These are phyloP conservation scores for Junonia oenone DNA, from an alignment of 2,888 invertebrate species.

Conservation along the genomic window DNA sequence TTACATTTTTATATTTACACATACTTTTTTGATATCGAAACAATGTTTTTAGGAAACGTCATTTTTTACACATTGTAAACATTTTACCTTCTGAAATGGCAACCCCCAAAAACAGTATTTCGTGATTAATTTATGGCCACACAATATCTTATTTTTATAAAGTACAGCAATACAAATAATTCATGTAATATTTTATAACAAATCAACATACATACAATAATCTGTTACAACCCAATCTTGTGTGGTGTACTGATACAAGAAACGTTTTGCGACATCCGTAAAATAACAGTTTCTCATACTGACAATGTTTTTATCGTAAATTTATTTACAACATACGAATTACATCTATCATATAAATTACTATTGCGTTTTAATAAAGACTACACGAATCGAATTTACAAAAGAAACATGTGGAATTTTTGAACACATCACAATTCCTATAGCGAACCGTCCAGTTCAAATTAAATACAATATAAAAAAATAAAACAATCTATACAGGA, in stretches of 20 bases:
- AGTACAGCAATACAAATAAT: conserved; percentile 57
- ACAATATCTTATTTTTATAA: conserved; percentile 70
- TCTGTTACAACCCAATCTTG: conserved; percentile 23
- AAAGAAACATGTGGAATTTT: conserved; percentile 52
- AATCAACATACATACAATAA: conserved; percentile 35
- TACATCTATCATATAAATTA: conserved; percentile 74
- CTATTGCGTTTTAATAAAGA: conserved; percentile 75
- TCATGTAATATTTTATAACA: conserved; percentile 44
- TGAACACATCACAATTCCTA: conserved; percentile 77
- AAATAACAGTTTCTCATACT: conserved; percentile 38
- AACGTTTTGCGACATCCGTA: conserved; percentile 39
- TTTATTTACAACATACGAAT: conserved; percentile 69
- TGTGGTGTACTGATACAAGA: conserved; percentile 13
- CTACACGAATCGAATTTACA: conserved; percentile 74
- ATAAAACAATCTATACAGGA: conserved; percentile 68
- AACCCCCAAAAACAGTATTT: conserved; percentile 46
- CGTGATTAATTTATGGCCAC: conserved; percentile 66
- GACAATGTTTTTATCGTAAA: conserved; percentile 44
- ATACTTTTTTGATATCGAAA: conserved; percentile 50
- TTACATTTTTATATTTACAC: conserved; percentile 67
- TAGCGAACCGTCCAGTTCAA: conserved; percentile 47
- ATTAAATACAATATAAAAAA: conserved; percentile 42
- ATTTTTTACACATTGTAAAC: conserved; percentile 8
- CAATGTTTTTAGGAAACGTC: conserved; percentile 39
- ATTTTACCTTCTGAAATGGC: conserved; percentile 24